A percentile compares a stretch with the other conserved stretches of the same genome.
phyloP scores from a whole-genome alignment of 1,140 invertebrate species.

The Drosophila eugracilis region DNA sequence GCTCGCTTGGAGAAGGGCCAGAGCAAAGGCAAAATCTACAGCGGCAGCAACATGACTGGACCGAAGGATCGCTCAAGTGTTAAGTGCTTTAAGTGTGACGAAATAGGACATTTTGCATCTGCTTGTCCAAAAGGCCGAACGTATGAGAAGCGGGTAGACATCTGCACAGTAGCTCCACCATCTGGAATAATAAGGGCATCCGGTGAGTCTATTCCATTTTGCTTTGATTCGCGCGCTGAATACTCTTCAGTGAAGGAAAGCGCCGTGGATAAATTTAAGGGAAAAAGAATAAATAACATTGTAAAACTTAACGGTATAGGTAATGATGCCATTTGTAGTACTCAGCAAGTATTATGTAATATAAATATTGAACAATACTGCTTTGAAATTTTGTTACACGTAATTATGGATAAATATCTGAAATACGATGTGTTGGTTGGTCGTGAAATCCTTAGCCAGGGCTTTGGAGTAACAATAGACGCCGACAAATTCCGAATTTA shows the following conservation, averaged over 20 bases:
- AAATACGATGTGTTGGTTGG: neutral
- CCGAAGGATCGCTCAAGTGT: neutral
- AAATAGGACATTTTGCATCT: neutral
- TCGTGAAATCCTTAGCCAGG: neutral
- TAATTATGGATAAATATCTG: neutral
- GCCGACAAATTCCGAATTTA: neutral
- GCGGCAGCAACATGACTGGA: neutral
- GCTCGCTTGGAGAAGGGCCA: neutral
- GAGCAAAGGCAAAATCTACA: neutral
- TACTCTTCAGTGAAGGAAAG: neutral
- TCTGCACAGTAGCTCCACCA: neutral
- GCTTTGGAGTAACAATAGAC: neutral
- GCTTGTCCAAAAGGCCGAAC: neutral
- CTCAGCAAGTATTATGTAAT: constrained; percentile 1
- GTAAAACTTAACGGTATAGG: constrained; percentile 7
- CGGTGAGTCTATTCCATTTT: constrained; percentile 2
- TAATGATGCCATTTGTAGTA: constrained; percentile 10
- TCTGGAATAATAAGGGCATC: neutral
- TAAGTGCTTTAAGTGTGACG: neutral
- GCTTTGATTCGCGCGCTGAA: neutral
- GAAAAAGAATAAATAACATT: constrained; percentile 18
- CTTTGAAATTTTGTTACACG: neutral
- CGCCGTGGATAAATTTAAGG: constrained; percentile 8
- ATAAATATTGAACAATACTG: constrained; percentile 15
- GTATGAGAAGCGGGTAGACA: neutral